These are phyloP conservation scores for Ellobium chinense DNA, from an alignment of 2,888 invertebrate species.

Conservation along the genomic window DNA sequence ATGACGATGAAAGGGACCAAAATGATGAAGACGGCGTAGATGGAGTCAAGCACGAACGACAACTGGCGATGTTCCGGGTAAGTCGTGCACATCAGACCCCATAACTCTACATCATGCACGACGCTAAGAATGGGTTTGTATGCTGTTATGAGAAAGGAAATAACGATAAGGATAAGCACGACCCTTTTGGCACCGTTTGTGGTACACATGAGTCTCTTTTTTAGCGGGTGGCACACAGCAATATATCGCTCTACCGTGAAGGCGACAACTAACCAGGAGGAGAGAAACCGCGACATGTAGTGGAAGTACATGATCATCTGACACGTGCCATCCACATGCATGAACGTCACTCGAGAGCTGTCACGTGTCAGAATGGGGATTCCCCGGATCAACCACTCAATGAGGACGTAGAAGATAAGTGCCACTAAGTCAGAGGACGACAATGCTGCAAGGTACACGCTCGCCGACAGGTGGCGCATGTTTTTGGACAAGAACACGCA, in stretches of 20 bases:
- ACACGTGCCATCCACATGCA: slow-evolving; percentile 76
- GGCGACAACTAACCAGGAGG: slow-evolving; percentile 74
- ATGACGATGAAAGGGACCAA: slow-evolving; percentile 69
- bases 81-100: slow-evolving; percentile 58
- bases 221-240: slow-evolving; percentile 74
- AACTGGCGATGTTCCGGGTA: slow-evolving; percentile 52
- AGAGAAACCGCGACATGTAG: slow-evolving; percentile 72
- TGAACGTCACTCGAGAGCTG: slow-evolving; percentile 49
- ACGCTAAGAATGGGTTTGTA: slow-evolving; percentile 72
- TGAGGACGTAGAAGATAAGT: slow-evolving; percentile 81
- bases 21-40: slow-evolving; percentile 65
- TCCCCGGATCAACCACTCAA: slow-evolving; percentile 74
- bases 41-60: slow-evolving; percentile 68
- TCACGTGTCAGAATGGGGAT: slow-evolving; percentile 52
- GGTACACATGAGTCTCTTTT: slow-evolving; percentile 63
- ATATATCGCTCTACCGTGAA: slow-evolving; percentile 76
- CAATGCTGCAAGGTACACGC: slow-evolving; percentile 88
- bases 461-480: slow-evolving; percentile 84
- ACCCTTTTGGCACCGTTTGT: slow-evolving; percentile 49
- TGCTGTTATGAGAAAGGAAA: slow-evolving; percentile 58
- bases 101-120: slow-evolving; percentile 29
- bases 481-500: slow-evolving; percentile 88
- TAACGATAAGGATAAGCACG: slow-evolving; percentile 58
- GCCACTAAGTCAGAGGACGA: slow-evolving; percentile 88
- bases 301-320: slow-evolving; percentile 83